These are phyloP conservation scores for Cotesia congregata DNA, from an alignment of 2,888 invertebrate genomes.

Conservation along the genomic window DNA sequence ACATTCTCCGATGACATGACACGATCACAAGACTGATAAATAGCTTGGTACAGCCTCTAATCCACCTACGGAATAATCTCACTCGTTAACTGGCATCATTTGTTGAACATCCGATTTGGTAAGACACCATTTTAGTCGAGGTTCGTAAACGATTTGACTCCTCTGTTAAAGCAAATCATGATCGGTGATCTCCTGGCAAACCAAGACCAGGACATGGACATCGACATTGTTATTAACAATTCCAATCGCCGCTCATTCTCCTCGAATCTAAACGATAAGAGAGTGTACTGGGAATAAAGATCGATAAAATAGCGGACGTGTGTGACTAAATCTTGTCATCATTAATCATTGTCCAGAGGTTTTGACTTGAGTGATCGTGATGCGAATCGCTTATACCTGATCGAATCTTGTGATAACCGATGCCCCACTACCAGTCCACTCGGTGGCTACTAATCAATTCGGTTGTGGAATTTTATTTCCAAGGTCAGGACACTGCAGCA, in stretches of 20 bases:
- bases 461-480: not conserved
- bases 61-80: constrained; percentile 14
- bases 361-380: constrained; percentile 38
- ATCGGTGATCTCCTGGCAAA: not conserved
- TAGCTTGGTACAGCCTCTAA: constrained; percentile 31
- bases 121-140: not conserved
- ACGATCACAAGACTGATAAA: constrained; percentile 60
- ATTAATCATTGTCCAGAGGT: constrained; percentile 40
- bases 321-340: constrained; percentile 28
- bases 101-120: not conserved
- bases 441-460: not conserved
- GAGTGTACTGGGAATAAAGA: constrained; percentile 17
- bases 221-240: constrained; percentile 9
- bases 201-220: not conserved
- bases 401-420: constrained; percentile 9
- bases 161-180: not conserved
- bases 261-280: constrained; percentile 1
- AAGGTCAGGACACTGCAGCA: not conserved
- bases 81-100: constrained; percentile 12
- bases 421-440: not conserved
- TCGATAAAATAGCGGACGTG: constrained; percentile 40
- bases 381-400: constrained; percentile 41
- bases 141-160: not conserved
- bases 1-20: constrained; percentile 68
- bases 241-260: constrained; percentile 4